A percentile compares a stretch with the other conserved stretches of the same genome.
phyloP scores from a whole-genome alignment of 2,113 vertebrate genomes.

The Bos javanicus region DNA sequence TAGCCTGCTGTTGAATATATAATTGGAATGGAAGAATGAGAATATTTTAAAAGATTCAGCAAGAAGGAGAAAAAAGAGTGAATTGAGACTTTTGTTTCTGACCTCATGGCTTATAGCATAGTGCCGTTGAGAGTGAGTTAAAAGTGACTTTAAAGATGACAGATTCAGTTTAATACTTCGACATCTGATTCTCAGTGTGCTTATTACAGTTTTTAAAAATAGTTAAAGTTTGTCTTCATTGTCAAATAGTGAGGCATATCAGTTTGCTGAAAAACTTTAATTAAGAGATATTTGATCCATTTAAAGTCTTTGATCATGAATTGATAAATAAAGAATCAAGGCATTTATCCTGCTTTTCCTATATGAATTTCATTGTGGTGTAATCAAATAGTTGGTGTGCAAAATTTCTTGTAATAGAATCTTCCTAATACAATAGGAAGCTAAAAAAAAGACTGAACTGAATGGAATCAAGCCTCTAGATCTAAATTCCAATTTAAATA shows the following conservation, averaged over 20 bases:
- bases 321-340: background rate
- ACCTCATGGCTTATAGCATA: background rate
- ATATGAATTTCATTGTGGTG: background rate
- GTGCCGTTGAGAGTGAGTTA: background rate
- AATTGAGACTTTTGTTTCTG: background rate
- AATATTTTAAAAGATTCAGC: background rate
- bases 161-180: background rate
- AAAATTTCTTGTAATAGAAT: slow-evolving; percentile 17
- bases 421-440: slow-evolving; percentile 12
- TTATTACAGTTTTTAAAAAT: background rate
- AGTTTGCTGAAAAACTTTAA: background rate
- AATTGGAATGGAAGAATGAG: background rate
- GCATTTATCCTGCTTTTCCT: background rate
- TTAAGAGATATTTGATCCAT: background rate
- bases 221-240: background rate
- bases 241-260: background rate
- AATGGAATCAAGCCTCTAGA: slow-evolving; percentile 22
- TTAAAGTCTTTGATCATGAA: slow-evolving; percentile 5
- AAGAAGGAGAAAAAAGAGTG: background rate
- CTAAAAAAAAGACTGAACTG: background rate
- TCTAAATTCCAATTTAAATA: slow-evolving; percentile 42
- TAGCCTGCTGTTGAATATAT: background rate
- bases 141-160: background rate
- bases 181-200: background rate
- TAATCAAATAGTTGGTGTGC: background rate